phyloP scores from a whole-genome alignment of 2,797 vertebrate genomes.

The Pteropus rufus region DNA sequence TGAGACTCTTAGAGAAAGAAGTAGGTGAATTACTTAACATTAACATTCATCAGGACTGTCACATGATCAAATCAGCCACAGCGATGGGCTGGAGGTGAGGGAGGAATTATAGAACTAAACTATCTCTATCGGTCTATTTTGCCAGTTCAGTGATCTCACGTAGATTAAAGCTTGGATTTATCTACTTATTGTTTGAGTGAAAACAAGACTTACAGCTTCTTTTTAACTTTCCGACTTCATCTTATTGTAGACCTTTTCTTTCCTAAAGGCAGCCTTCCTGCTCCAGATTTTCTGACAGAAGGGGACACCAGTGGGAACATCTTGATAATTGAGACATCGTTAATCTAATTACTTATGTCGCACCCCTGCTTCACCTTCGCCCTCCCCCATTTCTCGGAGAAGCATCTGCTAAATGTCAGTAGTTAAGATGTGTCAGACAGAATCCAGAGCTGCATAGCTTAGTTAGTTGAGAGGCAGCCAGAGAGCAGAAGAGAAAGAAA shows the following conservation, averaged over 20 bases:
- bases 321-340: slow-evolving; percentile 72
- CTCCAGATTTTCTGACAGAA: slow-evolving; percentile 70
- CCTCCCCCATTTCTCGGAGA: slow-evolving; percentile 65
- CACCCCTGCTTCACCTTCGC: slow-evolving; percentile 68
- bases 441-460: slow-evolving; percentile 64
- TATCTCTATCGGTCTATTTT: not conserved
- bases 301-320: slow-evolving; percentile 67
- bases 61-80: not conserved
- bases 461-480: slow-evolving; percentile 77
- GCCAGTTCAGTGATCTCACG: not conserved
- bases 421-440: slow-evolving; percentile 78
- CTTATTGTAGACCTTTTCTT: not conserved
- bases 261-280: slow-evolving; percentile 7
- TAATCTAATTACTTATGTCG: slow-evolving; percentile 71
- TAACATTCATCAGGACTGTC: not conserved
- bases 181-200: not conserved
- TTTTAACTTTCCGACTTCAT: not conserved
- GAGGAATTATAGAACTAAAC: not conserved
- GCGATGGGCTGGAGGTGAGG: too few species aligned
- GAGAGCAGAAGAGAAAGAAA: slow-evolving; percentile 66
- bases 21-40: not conserved
- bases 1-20: not conserved
- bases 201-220: not conserved
- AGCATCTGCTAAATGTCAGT: slow-evolving; percentile 82
- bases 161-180: not conserved